Evolutionary conservation across 2,888 invertebrate species (phyloP).

Genomic region (Trachelus stipa): DNA sequence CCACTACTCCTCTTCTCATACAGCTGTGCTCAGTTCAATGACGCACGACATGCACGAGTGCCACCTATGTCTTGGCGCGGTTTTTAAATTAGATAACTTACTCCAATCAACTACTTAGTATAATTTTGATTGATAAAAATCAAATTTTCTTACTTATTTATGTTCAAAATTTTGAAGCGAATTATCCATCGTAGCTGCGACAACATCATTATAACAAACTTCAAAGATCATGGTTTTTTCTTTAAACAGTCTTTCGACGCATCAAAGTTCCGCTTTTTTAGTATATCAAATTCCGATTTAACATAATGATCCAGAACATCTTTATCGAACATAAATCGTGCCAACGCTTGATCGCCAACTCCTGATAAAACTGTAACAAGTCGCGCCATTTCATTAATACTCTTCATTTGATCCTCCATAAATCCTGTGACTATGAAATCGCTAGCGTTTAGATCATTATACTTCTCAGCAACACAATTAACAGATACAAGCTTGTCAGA

Average conservation of each 20-base stretch:
- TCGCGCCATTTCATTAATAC: conserved; percentile 72
- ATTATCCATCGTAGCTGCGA: neutral
- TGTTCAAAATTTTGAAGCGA: neutral
- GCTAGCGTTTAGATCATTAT: conserved; percentile 68
- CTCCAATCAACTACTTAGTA: neutral
- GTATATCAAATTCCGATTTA: conserved; percentile 41
- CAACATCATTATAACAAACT: neutral
- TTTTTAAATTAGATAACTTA: neutral
- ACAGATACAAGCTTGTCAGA: conserved; percentile 64
- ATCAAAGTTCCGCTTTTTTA: conserved; percentile 20
- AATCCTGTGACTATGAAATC: conserved; percentile 70
- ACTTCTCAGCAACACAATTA: conserved; percentile 64
- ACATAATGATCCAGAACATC: conserved; percentile 50
- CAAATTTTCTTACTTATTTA: neutral
- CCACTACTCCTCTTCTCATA: neutral
- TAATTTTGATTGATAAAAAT: neutral
- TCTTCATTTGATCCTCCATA: conserved; percentile 71
- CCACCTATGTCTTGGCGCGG: neutral
- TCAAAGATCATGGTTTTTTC: neutral
- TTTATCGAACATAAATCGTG: conserved; percentile 54
- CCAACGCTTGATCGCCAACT: conserved; percentile 50
- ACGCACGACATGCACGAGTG: neutral
- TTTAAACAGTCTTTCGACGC: neutral
- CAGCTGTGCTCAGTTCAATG: neutral
- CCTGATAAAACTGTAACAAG: conserved; percentile 67